Conservation (phyloP, 1,140 invertebrate genomes). For the Nomia melanderi region DNA sequence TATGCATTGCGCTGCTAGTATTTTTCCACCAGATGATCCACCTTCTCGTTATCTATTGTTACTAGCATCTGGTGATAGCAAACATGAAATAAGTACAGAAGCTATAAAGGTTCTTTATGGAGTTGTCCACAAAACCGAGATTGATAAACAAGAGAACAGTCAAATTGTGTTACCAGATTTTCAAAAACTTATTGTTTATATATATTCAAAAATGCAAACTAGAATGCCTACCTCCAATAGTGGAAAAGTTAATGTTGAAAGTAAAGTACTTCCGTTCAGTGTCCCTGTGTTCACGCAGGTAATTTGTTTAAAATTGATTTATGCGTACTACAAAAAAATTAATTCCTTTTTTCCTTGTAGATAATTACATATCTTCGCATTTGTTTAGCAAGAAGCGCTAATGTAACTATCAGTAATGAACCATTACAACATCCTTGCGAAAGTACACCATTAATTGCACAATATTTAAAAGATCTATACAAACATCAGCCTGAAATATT, state of each 20-base stretch:
- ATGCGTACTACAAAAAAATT: background rate
- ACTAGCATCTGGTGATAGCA: slow-evolving; percentile 91
- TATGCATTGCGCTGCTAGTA: slow-evolving; percentile 89
- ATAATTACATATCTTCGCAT: slow-evolving; percentile 89
- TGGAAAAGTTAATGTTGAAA: slow-evolving; percentile 81
- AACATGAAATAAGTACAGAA: slow-evolving; percentile 89
- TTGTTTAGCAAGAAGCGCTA: slow-evolving; percentile 84
- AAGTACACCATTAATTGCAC: slow-evolving; percentile 83
- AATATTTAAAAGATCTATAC: slow-evolving; percentile 81
- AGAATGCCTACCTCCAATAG: slow-evolving; percentile 82
- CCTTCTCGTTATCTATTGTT: slow-evolving; percentile 91
- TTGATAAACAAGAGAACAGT: slow-evolving; percentile 68
- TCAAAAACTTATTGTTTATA: slow-evolving; percentile 83
- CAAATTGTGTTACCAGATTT: slow-evolving; percentile 80
- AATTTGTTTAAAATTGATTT: slow-evolving; percentile 27
- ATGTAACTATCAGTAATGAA: slow-evolving; percentile 75
- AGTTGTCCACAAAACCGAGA: slow-evolving; percentile 80
- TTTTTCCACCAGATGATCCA: slow-evolving; percentile 91
- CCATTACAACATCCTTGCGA: slow-evolving; percentile 83
- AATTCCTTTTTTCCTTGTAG: slow-evolving; percentile 77
- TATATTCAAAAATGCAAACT: slow-evolving; percentile 84
- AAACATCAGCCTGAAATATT: slow-evolving; percentile 82
- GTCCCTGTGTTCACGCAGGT: slow-evolving; percentile 81
- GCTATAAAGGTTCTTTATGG: slow-evolving; percentile 87
- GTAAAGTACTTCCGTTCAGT: slow-evolving; percentile 82